These are phyloP conservation scores for Monochamus alternatus DNA, from an alignment of 2,888 invertebrate species.

Conservation along the genomic window DNA sequence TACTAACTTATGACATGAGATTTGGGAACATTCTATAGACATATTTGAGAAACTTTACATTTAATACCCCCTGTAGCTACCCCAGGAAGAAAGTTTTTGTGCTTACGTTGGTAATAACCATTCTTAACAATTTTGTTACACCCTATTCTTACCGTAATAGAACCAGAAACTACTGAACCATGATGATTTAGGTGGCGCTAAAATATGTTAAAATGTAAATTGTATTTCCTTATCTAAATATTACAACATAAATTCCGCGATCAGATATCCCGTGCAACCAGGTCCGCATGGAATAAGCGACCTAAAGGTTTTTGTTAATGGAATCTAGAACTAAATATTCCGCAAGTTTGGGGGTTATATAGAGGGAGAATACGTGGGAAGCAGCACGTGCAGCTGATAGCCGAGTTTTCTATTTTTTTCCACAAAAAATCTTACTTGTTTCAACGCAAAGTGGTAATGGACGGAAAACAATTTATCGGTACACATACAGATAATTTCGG, in stretches of 20 bases:
- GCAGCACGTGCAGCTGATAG: conserved; percentile 31
- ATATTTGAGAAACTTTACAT: too few relatives aligned
- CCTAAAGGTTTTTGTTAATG: conserved; percentile 37
- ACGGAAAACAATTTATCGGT: conserved; percentile 15
- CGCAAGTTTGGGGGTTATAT: conserved; percentile 17
- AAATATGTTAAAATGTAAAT: conserved; percentile 15
- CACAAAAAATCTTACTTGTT: conserved; percentile 13
- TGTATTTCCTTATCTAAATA: conserved; percentile 28
- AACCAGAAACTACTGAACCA: too few relatives aligned
- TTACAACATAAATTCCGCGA: conserved; percentile 24
- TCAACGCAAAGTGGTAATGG: conserved; percentile 8
- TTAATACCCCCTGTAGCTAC: too few relatives aligned
- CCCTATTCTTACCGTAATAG: too few relatives aligned
- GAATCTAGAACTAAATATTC: conserved; percentile 34
- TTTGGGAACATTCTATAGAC: too few relatives aligned
- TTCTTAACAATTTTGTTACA: too few relatives aligned
- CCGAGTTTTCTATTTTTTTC: conserved; percentile 24
- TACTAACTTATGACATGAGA: too few relatives aligned
- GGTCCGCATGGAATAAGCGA: conserved; percentile 16
- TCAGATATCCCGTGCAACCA: conserved; percentile 21
- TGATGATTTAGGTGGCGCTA: background rate
- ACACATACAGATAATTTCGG: background rate
- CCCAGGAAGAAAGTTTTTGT: too few relatives aligned
- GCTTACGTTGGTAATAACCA: too few relatives aligned
- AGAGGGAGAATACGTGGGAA: conserved; percentile 29